Evolutionary conservation across 2,888 invertebrate species (phyloP).

Genomic region (Sipha maydis): DNA sequence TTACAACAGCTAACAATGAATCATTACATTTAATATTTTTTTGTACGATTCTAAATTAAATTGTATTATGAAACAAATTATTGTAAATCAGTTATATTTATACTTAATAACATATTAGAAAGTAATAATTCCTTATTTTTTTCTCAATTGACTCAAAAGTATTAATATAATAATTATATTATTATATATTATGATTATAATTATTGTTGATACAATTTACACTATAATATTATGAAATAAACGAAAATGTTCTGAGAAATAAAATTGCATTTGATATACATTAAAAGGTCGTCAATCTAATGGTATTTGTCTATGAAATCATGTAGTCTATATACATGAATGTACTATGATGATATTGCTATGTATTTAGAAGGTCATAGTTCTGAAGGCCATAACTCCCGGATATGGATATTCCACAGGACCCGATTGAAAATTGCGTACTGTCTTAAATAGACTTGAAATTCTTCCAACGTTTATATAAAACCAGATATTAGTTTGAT

Average conservation of each 20-base stretch:
- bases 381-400: neutral
- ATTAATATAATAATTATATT: too few relatives aligned
- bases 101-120: neutral
- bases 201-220: neutral
- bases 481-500: slow-evolving; percentile 19
- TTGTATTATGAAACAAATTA: too few relatives aligned
- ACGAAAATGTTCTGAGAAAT: too few relatives aligned
- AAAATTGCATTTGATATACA: neutral
- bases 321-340: neutral
- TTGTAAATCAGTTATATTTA: too few relatives aligned
- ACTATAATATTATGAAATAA: too few relatives aligned
- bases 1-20: too few relatives aligned
- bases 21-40: too few relatives aligned
- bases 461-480: neutral
- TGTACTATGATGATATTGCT: neutral
- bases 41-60: too few relatives aligned
- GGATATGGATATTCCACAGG: slow-evolving; percentile 16
- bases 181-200: too few relatives aligned
- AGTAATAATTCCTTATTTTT: neutral
- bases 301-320: neutral
- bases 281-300: slow-evolving; percentile 1
- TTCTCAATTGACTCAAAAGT: neutral
- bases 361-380: slow-evolving; percentile 38
- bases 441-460: neutral
- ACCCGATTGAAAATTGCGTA: neutral